Conservation (phyloP, 2,113 vertebrate genomes). For the Ivindomyrus marchei region DNA sequence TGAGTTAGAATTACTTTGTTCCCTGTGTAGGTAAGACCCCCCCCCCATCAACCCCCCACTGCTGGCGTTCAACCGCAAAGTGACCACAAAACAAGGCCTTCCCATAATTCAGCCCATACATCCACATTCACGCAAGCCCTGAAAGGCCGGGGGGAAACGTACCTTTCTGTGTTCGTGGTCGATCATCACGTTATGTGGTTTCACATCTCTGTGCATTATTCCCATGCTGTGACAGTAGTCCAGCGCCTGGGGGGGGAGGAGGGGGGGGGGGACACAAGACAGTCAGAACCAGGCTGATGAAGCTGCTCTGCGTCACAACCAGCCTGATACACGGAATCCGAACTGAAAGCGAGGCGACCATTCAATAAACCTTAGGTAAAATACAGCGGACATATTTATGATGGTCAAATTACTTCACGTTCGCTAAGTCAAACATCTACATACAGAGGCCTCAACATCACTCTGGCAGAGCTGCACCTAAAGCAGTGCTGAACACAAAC, state of each 20-base stretch:
- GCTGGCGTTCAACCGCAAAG: background rate
- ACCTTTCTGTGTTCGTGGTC: slow-evolving; percentile 54
- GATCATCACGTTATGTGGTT: slow-evolving; percentile 52
- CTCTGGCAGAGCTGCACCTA: background rate
- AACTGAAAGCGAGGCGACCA: background rate
- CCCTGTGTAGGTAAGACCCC: background rate
- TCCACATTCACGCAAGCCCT: background rate
- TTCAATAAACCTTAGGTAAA: background rate
- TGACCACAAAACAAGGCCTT: background rate
- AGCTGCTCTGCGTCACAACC: background rate
- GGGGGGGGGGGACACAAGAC: background rate
- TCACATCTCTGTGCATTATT: slow-evolving; percentile 52
- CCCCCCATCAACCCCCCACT: background rate
- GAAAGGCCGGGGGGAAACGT: background rate
- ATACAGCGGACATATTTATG: background rate
- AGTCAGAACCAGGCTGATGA: background rate
- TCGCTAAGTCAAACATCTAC: background rate
- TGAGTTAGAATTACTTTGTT: background rate
- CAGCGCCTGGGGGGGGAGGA: slow-evolving; percentile 30
- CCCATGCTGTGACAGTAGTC: slow-evolving; percentile 55
- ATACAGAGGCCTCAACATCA: background rate
- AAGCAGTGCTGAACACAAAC: background rate
- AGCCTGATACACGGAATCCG: background rate
- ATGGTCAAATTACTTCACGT: background rate
- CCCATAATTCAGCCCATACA: background rate